phyloP scores from a whole-genome alignment of 2,797 vertebrate species.

The Oryzias dopingdopingensis region DNA sequence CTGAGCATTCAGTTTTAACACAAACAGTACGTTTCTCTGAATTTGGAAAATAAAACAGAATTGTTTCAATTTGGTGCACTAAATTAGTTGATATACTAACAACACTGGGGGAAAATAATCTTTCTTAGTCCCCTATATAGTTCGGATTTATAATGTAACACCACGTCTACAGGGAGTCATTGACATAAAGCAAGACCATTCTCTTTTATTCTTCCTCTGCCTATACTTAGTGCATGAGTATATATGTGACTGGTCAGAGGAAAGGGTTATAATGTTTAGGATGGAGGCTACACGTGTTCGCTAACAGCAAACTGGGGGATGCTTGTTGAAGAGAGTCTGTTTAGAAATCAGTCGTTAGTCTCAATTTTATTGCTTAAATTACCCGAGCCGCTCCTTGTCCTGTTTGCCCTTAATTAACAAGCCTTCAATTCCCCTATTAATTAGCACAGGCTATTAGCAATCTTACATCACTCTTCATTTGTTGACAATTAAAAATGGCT shows the following conservation, averaged over 20 bases:
- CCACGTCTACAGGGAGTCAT: constrained; percentile 18
- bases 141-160: constrained; percentile 28
- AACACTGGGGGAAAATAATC: constrained; percentile 32
- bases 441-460: constrained; percentile 89
- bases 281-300: constrained; percentile 14
- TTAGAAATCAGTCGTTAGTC: constrained; percentile 86
- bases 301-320: constrained; percentile 31
- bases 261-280: constrained; percentile 3
- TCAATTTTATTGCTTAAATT: constrained; percentile 83
- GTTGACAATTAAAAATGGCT: constrained; percentile 88
- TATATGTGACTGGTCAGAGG: constrained; percentile 6
- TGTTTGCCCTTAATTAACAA: constrained; percentile 96
- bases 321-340: constrained; percentile 78
- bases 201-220: constrained; percentile 27
- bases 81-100: constrained; percentile 14
- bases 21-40: constrained; percentile 29
- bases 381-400: constrained; percentile 85
- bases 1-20: constrained; percentile 25
- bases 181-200: constrained; percentile 12
- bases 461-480: constrained; percentile 91
- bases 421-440: constrained; percentile 90
- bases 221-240: constrained; percentile 4
- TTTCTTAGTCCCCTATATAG: constrained; percentile 13
- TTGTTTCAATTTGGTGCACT: constrained; percentile 32
- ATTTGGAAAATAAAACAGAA: constrained; percentile 36